Evolutionary conservation across 2,797 vertebrate genomes (phyloP).

Genomic region (Rhinoraja longicauda): DNA sequence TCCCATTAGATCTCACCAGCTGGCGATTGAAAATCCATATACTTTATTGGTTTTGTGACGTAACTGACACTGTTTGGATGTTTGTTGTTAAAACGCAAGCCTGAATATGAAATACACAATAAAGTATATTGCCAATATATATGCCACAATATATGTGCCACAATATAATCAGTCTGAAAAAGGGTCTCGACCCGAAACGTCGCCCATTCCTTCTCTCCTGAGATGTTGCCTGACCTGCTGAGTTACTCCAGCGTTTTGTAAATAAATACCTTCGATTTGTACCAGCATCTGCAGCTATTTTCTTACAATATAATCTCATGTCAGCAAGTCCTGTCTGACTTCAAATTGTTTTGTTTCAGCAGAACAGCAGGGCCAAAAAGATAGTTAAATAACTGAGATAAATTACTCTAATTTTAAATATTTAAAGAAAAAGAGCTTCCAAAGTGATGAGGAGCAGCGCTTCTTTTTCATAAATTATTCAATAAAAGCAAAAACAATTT

Average conservation of each 20-base stretch:
- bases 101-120: background rate
- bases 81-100: background rate
- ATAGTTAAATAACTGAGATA: slow-evolving; percentile 18
- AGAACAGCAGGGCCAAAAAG: background rate
- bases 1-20: background rate
- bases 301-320: background rate
- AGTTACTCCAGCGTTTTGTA: too few relatives aligned
- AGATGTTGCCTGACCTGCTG: too few relatives aligned
- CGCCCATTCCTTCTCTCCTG: too few relatives aligned
- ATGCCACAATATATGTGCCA: too few relatives aligned
- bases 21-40: background rate
- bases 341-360: slow-evolving; percentile 5
- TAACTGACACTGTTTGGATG: background rate
- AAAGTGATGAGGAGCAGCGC: background rate
- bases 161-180: too few relatives aligned
- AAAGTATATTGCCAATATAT: background rate
- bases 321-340: background rate
- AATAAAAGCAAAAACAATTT: slow-evolving; percentile 17
- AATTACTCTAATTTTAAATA: slow-evolving; percentile 14
- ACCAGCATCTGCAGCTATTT: too few relatives aligned
- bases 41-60: background rate
- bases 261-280: too few relatives aligned
- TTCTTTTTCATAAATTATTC: slow-evolving; percentile 34
- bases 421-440: background rate
- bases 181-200: too few relatives aligned